phyloP scores from a whole-genome alignment of 2,113 vertebrate genomes.

The Peromyscus maniculatus region DNA sequence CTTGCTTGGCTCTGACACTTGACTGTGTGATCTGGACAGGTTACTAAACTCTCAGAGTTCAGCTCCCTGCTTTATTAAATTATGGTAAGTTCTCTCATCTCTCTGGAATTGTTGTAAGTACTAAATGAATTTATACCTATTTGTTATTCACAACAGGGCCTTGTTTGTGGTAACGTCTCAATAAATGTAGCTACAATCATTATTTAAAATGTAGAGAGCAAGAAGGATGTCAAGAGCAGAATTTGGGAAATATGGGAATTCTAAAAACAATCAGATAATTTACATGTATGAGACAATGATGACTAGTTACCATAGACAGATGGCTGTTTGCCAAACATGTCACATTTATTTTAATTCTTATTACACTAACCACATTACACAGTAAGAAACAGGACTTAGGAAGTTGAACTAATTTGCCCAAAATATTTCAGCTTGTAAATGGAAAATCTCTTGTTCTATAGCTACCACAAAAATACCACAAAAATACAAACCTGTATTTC shows the following conservation, averaged over 20 bases:
- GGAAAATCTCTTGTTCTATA: constrained; percentile 6
- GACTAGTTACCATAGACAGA: not conserved
- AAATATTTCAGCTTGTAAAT: not conserved
- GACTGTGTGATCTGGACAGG: not conserved
- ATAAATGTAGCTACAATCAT: not conserved
- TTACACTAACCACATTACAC: not conserved
- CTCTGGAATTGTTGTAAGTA: not conserved
- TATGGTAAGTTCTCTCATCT: not conserved
- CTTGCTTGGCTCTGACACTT: not conserved
- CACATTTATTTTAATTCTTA: constrained; percentile 6
- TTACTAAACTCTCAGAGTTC: not conserved
- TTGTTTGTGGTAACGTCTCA: not conserved
- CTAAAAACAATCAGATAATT: not conserved
- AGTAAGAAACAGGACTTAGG: not conserved
- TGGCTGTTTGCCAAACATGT: not conserved
- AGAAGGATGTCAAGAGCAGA: not conserved
- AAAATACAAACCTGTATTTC: not conserved
- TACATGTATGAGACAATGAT: not conserved
- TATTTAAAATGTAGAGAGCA: not conserved
- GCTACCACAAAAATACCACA: not conserved
- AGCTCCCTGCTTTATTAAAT: not conserved
- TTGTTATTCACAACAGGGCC: not conserved
- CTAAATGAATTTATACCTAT: not conserved
- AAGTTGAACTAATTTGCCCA: constrained; percentile 3
- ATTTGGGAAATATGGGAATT: not conserved